Base-by-base conservation (phyloP, 2,888 invertebrate species). In the Mesorhabditis sp. region DNA sequence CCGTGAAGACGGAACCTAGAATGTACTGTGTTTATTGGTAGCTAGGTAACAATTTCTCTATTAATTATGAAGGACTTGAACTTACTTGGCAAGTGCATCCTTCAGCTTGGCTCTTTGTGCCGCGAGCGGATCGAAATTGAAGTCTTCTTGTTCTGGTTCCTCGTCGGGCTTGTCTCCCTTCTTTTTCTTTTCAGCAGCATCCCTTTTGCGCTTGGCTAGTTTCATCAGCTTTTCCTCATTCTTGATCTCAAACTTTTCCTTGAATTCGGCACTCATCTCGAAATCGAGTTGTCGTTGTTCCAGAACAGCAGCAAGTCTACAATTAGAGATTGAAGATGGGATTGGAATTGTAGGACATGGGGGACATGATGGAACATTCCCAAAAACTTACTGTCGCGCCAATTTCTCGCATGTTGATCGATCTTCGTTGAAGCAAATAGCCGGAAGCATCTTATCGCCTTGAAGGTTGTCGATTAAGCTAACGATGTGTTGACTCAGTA, bases 391-490 rank as follows among this genome's bases (percentile, higher is more conserved):
- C 28, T 28, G 28, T 28, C 28, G 28, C 28, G 84, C 83, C 65
- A 84, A 70, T 15, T 66, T 72, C 67, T 84, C 82, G 63, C 84
- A 84, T 4, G 83, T 73, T 43, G 78, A 76, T 66, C 84, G 81
- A 71, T 83, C 80, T 65, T 84, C 84, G 67, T 82, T 84, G 79
- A 84, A 84, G 67, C 84, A 84, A 61, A 84, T 79, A 2, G 82
- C 82, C 15, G 84, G 84, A 7, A 84, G 71, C 73, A 81, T 82
- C 43, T 74, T 74, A 63, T 78, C 77, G 62, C 79, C 76, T 66
- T 76, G 76, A 66, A 84, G 68, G 50, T 82, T 74, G 43, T 83
- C 83, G 43, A 84, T 70, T 61, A 84, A 71, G 5, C 75, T 75
- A 6, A 82, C 78, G 65, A 84, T 79, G 67, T 83, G 81, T 69